These are phyloP conservation scores for Epirrita christyi DNA, from an alignment of 2,888 invertebrate genomes.

Conservation along the genomic window DNA sequence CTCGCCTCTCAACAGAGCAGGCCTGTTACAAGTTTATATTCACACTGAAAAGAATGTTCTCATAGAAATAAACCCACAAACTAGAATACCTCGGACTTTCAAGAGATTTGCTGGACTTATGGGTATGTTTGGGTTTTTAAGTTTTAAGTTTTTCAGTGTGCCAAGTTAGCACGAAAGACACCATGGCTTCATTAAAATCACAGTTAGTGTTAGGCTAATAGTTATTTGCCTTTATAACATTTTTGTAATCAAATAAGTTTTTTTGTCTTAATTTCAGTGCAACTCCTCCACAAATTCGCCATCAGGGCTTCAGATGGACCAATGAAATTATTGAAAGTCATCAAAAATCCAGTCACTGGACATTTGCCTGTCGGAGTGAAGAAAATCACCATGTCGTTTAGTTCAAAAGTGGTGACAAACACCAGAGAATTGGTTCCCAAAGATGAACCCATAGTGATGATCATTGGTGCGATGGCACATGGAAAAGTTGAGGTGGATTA, in stretches of 20 bases:
- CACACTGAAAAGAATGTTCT: conserved; percentile 96
- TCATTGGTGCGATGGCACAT: conserved; percentile 99
- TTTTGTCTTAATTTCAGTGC: conserved; percentile 87
- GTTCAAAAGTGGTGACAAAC: conserved; percentile 88
- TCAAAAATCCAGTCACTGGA: conserved; percentile 97
- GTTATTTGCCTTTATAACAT: no score
- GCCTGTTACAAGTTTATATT: conserved; percentile 97
- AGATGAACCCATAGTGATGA: conserved; percentile 93
- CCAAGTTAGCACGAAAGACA: neutral
- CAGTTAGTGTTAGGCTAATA: neutral
- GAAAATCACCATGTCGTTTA: conserved; percentile 96
- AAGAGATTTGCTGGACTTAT: conserved; percentile 98
- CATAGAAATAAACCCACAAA: conserved; percentile 98
- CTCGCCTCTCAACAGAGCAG: conserved; percentile 98
- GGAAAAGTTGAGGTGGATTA: conserved; percentile 96
- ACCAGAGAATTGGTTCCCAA: conserved; percentile 92
- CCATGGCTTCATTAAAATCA: no score
- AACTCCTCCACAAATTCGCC: conserved; percentile 96
- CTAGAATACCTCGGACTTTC: conserved; percentile 97
- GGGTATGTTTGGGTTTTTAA: conserved; percentile 87
- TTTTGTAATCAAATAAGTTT: neutral
- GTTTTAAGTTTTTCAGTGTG: neutral
- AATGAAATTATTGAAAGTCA: conserved; percentile 96
- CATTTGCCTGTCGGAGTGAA: conserved; percentile 97
- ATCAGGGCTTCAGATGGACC: conserved; percentile 96